These are phyloP conservation scores for Solenopsis fugax DNA, from an alignment of 1,140 invertebrate genomes.

Conservation along the genomic window DNA sequence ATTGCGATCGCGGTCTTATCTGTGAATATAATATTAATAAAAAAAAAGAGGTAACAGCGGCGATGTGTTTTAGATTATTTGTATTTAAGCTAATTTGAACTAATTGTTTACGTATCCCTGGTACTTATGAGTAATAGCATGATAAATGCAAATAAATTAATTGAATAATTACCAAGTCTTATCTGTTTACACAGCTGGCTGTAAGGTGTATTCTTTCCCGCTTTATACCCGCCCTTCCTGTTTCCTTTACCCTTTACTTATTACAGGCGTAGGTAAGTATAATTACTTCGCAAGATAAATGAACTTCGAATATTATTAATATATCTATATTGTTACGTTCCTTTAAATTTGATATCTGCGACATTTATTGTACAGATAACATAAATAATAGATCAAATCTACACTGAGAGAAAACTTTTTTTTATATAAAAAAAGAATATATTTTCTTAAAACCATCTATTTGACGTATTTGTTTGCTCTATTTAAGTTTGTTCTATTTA, in stretches of 20 bases:
- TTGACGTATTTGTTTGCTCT: too few species aligned
- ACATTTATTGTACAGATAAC: background rate
- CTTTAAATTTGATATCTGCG: background rate
- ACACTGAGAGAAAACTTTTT: too few species aligned
- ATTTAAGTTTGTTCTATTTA: too few species aligned
- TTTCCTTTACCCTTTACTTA: background rate
- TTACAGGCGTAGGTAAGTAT: slow-evolving; percentile 25
- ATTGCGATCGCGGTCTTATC: slow-evolving; percentile 53
- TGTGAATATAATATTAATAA: slow-evolving; percentile 72
- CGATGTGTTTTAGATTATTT: slow-evolving; percentile 76
- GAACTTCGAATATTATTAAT: slow-evolving; percentile 5
- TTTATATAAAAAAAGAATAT: too few species aligned
- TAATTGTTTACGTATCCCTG: slow-evolving; percentile 76
- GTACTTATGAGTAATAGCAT: slow-evolving; percentile 76
- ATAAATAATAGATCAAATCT: too few species aligned
- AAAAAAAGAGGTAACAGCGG: slow-evolving; percentile 41
- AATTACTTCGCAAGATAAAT: background rate
- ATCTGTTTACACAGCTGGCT: background rate
- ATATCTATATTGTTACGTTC: background rate
- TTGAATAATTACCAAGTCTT: slow-evolving; percentile 65
- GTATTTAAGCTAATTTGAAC: slow-evolving; percentile 75
- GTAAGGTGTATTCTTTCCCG: background rate
- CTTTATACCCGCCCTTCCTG: background rate
- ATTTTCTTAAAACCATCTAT: too few species aligned
- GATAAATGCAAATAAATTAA: slow-evolving; percentile 77